These are phyloP conservation scores for Urocyon cinereoargenteus DNA, from an alignment of 2,797 vertebrate species.

Conservation along the genomic window DNA sequence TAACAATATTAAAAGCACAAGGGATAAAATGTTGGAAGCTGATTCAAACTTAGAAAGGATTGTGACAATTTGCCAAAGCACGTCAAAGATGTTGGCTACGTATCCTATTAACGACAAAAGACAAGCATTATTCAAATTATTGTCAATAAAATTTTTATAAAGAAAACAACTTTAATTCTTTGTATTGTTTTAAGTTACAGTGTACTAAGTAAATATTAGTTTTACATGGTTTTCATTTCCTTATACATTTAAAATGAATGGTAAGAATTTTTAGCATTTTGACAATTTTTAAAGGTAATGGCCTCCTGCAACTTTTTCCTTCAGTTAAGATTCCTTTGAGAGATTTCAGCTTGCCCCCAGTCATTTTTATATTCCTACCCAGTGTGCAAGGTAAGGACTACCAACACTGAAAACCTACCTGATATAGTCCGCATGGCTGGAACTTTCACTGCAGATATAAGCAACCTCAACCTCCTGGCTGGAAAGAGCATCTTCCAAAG, in stretches of 20 bases:
- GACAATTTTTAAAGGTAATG: neutral
- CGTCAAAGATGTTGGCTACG: neutral
- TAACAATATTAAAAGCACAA: neutral
- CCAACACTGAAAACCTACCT: constrained; percentile 87
- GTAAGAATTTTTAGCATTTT: neutral
- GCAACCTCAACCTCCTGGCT: constrained; percentile 91
- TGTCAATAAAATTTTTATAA: neutral
- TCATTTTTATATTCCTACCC: neutral
- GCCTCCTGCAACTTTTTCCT: neutral
- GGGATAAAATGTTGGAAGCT: neutral
- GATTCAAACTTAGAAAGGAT: neutral
- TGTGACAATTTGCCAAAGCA: neutral
- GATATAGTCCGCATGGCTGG: constrained; percentile 91
- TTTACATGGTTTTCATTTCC: neutral
- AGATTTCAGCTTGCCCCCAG: neutral
- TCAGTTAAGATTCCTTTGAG: neutral
- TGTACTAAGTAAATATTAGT: neutral
- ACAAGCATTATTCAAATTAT: neutral
- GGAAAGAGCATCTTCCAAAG: constrained; percentile 90
- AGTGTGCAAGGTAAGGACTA: neutral
- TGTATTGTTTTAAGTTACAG: neutral
- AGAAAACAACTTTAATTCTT: constrained; percentile 37
- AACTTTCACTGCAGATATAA: constrained; percentile 95
- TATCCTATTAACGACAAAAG: neutral
- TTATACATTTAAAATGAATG: constrained; percentile 2